Conservation (phyloP, 2,797 vertebrate species). For the Gymnodraco acuticeps region DNA sequence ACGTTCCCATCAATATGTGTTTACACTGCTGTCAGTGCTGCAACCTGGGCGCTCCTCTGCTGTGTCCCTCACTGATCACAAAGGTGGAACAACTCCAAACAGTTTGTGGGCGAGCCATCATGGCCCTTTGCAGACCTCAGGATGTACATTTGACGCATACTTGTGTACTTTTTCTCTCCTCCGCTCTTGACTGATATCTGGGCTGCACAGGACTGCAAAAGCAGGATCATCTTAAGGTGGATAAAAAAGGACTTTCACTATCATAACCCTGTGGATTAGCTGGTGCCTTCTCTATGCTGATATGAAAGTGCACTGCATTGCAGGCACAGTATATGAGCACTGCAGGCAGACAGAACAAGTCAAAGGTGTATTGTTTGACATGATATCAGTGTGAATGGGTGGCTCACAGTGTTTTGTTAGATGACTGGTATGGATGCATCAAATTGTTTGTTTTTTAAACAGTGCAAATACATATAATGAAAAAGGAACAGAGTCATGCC, state of each 20-base stretch:
- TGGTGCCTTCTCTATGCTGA: slow-evolving; percentile 62
- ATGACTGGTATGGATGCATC: slow-evolving; percentile 13
- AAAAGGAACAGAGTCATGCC: not conserved
- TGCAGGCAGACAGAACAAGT: slow-evolving; percentile 49
- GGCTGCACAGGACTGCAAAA: slow-evolving; percentile 60
- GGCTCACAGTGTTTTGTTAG: slow-evolving; percentile 33
- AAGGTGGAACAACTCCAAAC: slow-evolving; percentile 43
- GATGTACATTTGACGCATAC: slow-evolving; percentile 53
- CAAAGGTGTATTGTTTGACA: slow-evolving; percentile 64
- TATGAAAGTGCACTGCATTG: slow-evolving; percentile 66
- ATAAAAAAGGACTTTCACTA: slow-evolving; percentile 72
- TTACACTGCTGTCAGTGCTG: slow-evolving; percentile 63
- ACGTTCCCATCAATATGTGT: slow-evolving; percentile 75
- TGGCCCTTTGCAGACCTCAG: slow-evolving; percentile 50
- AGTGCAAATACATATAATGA: slow-evolving; percentile 3
- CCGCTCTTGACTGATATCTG: slow-evolving; percentile 61
- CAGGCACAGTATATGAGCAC: slow-evolving; percentile 47
- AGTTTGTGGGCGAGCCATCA: slow-evolving; percentile 42
- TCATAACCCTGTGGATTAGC: slow-evolving; percentile 74
- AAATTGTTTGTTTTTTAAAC: slow-evolving; percentile 16
- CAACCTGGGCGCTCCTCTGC: slow-evolving; percentile 35
- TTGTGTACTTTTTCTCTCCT: slow-evolving; percentile 57
- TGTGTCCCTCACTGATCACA: slow-evolving; percentile 50
- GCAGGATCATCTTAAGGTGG: slow-evolving; percentile 71
- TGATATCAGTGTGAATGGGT: slow-evolving; percentile 45